Evolutionary conservation across 2,888 invertebrate genomes (phyloP), one percentile per base, ranked within the genome.

Genomic region (Lasiommata megera): DNA sequence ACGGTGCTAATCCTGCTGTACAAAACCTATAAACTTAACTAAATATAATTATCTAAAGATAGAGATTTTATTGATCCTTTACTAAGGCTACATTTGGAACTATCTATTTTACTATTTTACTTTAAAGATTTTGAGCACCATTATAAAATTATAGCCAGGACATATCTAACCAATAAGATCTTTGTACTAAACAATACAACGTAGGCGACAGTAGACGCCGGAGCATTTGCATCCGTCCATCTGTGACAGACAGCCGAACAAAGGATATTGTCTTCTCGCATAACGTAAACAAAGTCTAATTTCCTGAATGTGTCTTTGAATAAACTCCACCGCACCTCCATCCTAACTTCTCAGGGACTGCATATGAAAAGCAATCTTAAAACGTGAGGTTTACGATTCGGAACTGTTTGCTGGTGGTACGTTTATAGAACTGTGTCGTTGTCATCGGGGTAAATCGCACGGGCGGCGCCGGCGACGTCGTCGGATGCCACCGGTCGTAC

Each of bases 381-480:
- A 28, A 6, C 11, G 46, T 36, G 3, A 7, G 0, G 0, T 1
- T n/a, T 44, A 72, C 38, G 66, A 65, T 70, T 60, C 17, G 65
- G 64, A 64, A 63, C 80, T 8, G 54, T 34, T 17, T 68, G 69
- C 46, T 51, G 47, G 36, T 43, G 46, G 37, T 7, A 28, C 56
- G 67, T 66, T 62, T 63, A 73, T 82, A 65, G 63, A 71, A 70
- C 76, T 36, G 61, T 82, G 68, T 76, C 63, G 56, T 67, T 66
- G 60, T 66, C 67, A 63, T 61, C 69, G 67, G 61, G 64, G 73
- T 77, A 80, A 85, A 88, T 84, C 74, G 82, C 70, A 70, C 85
- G 80, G 88, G 87, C 84, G 88, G 89, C 88, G 88, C 87, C 88
- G 81, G 76, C 72, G 77, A 82, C 78, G 87, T 82, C 86, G 82